phyloP scores from a whole-genome alignment of 2,888 invertebrate species.

The Drosophila phalerata region DNA sequence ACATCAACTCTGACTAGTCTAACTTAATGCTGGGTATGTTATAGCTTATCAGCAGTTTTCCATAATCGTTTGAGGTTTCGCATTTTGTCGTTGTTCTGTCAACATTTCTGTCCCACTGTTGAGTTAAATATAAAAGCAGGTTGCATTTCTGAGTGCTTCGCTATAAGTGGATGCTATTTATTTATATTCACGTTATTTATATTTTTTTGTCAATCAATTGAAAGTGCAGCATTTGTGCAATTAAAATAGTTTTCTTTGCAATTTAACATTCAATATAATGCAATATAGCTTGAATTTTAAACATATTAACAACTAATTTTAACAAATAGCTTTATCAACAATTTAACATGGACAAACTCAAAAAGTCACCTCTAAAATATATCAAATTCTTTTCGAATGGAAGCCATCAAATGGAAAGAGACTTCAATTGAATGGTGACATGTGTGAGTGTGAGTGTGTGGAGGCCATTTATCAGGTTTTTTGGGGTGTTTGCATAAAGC shows the following conservation, averaged over 20 bases:
- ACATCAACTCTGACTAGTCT: not conserved
- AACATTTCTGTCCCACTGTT: constrained; percentile 13
- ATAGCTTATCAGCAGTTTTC: not conserved
- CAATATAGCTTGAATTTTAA: not conserved
- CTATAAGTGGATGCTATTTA: constrained; percentile 29
- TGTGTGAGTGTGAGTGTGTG: constrained; percentile 21
- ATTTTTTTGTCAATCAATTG: constrained; percentile 28
- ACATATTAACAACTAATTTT: too few species aligned
- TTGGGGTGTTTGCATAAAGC: constrained; percentile 42
- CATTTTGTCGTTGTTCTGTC: constrained; percentile 16
- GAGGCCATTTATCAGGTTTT: constrained; percentile 47
- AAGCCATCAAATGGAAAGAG: not conserved
- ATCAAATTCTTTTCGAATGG: too few species aligned
- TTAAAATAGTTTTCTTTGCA: not conserved
- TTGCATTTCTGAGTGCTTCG: constrained; percentile 19
- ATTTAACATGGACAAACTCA: too few species aligned
- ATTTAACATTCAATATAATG: too few species aligned
- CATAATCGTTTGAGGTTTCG: not conserved
- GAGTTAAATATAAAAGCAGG: constrained; percentile 19
- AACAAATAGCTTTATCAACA: too few species aligned
- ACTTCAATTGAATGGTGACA: constrained; percentile 25
- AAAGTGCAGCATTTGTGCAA: not conserved
- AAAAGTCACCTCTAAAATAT: too few species aligned
- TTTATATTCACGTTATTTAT: constrained; percentile 25
- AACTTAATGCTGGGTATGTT: not conserved